Evolutionary conservation across 2,888 invertebrate species (phyloP), one percentile per base, ranked within the genome.

Genomic region (Pandemis corylana): DNA sequence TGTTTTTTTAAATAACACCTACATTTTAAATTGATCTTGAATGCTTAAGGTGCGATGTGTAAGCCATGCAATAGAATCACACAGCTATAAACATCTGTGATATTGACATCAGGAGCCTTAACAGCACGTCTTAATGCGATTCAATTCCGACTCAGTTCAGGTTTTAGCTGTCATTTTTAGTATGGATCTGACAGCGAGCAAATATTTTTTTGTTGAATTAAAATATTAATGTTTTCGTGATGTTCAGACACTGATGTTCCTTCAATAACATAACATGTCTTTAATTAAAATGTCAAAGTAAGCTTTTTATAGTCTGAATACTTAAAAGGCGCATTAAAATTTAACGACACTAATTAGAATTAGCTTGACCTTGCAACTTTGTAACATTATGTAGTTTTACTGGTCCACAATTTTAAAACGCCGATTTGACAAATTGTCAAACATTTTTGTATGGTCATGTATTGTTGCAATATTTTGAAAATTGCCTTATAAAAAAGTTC

Each of bases 371-470:
- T 59, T 59, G 28, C 59, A 59, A 5, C 59, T 59, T 12, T 20
- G 46, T 51, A n/a, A n/a, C n/a, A 15, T 46, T n/a, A 44, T 5
- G n/a, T 13, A 6, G 49, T 28, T 65, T 51, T 51, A n/a, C 4
- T 15, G 13, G 63, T 20, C 59, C 49, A 66, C 15, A 36, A 67
- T 41, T 46, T 12, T 46, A 15, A 12, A 12, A 69, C 56, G 28
- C 42, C n/a, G 12, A 20, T 12, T 67, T 71, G 75, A 74, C 74
- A 74, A 74, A 74, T 74, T 74, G 69, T 15, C 61, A 66, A 56
- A 64, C n/a, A 67, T 66, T 66, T 59, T 51, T 59, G 66, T 71
- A 63, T 67, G 67, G 67, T 75, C 66, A 63, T n/a, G 68, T 64
- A 63, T 72, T 72, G 72, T 67, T 46, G 66, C 62, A 41, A 72